Evolutionary conservation across 2,888 invertebrate species (phyloP).

Genomic region (Metalampra italica): DNA sequence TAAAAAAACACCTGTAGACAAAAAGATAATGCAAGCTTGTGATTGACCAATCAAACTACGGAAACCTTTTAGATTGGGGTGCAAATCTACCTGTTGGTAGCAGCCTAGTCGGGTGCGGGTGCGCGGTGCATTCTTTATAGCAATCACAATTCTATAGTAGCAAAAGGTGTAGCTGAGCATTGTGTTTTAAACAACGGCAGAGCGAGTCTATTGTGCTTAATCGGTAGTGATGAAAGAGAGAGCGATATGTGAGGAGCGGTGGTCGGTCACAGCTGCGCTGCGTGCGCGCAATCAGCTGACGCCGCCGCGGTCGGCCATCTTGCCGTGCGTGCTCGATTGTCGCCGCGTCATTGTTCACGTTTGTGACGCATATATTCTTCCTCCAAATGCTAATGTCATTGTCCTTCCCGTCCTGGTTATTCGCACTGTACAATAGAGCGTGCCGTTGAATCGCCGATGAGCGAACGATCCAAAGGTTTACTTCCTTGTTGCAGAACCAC

Average conservation of each 20-base stretch:
- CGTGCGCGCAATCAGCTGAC: conserved; percentile 76
- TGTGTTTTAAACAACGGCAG: conserved; percentile 57
- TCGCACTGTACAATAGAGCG: conserved; percentile 33
- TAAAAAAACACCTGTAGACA: not conserved
- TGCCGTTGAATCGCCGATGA: conserved; percentile 23
- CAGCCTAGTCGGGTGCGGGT: conserved; percentile 16
- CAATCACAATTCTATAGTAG: conserved; percentile 4
- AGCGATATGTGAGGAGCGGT: conserved; percentile 41
- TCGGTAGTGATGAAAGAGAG: conserved; percentile 55
- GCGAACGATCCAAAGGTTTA: conserved; percentile 18
- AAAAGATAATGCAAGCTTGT: too few species aligned
- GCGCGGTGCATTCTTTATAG: conserved; percentile 15
- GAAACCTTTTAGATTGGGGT: not conserved
- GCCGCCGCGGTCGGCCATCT: conserved; percentile 72
- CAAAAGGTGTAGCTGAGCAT: conserved; percentile 16
- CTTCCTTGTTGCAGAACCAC: conserved; percentile 50
- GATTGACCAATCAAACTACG: too few species aligned
- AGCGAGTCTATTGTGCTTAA: conserved; percentile 48
- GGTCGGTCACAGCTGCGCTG: conserved; percentile 57
- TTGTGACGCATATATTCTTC: conserved; percentile 61
- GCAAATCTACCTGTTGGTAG: conserved; percentile 12
- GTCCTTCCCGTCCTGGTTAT: conserved; percentile 50
- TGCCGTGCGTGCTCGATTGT: conserved; percentile 63
- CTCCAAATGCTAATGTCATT: conserved; percentile 67
- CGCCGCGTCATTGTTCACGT: conserved; percentile 65